These are phyloP conservation scores for Tenebrio molitor DNA, from an alignment of 1,140 invertebrate genomes.

Conservation along the genomic window DNA sequence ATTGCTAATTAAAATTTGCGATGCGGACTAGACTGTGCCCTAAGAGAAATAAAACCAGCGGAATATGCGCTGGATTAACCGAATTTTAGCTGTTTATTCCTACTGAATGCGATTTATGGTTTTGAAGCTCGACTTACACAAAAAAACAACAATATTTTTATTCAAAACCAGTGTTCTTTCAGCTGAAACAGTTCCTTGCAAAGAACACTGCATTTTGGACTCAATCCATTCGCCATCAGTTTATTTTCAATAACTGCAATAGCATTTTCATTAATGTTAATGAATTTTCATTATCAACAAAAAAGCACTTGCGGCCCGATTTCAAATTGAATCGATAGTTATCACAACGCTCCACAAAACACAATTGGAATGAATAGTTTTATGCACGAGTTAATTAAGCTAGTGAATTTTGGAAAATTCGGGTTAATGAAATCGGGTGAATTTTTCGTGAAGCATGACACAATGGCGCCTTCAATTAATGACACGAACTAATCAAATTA, in stretches of 20 bases:
- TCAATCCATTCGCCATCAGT: background rate
- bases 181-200: too few relatives aligned
- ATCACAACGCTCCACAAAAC: conserved; percentile 6
- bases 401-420: conserved; percentile 22
- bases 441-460: conserved; percentile 2
- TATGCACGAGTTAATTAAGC: conserved; percentile 29
- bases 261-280: conserved; percentile 10
- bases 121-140: background rate
- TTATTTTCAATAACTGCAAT: conserved; percentile 10
- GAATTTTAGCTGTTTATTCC: conserved; percentile 21
- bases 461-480: too few relatives aligned
- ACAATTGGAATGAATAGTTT: conserved; percentile 23
- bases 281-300: conserved; percentile 13
- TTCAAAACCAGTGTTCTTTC: too few relatives aligned
- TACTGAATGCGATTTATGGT: conserved; percentile 6
- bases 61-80: conserved; percentile 25
- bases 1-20: conserved; percentile 39
- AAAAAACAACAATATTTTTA: background rate
- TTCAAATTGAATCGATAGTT: conserved; percentile 20
- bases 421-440: conserved; percentile 9
- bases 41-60: conserved; percentile 23
- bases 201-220: too few relatives aligned
- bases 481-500: too few relatives aligned
- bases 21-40: conserved; percentile 26
- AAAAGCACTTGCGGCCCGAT: conserved; percentile 2